Conservation (phyloP, 2,888 invertebrate genomes). For the Embidobia sp. region DNA sequence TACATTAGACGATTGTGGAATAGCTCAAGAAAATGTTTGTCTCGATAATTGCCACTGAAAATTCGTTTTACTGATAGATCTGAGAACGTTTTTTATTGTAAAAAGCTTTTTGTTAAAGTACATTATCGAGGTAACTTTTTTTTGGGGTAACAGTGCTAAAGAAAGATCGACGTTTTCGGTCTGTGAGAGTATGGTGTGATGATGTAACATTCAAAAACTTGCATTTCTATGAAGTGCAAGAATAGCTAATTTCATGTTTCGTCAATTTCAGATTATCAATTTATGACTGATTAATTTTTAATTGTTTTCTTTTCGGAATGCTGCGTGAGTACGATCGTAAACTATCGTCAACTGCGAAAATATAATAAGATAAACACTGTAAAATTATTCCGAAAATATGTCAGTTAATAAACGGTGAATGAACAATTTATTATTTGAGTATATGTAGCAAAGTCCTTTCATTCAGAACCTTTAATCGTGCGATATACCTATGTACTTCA, state of each 20-base stretch:
- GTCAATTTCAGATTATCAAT: slow-evolving; percentile 2
- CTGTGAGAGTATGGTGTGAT: slow-evolving; percentile 2
- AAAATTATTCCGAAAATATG: slow-evolving; percentile 16
- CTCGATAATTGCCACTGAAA: too few species aligned
- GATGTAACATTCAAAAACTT: slow-evolving; percentile 12
- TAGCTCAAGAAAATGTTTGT: too few species aligned
- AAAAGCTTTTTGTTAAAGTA: too few species aligned
- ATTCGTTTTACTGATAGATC: too few species aligned
- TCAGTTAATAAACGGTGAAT: slow-evolving; percentile 19
- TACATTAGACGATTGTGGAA: too few species aligned
- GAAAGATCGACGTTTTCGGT: slow-evolving; percentile 3
- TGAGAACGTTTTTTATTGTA: too few species aligned
- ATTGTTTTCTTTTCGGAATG: slow-evolving; percentile 1
- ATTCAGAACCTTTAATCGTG: slow-evolving; percentile 8
- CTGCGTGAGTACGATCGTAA: slow-evolving; percentile 7
- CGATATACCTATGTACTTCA: slow-evolving; percentile 28
- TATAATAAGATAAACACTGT: slow-evolving; percentile 4
- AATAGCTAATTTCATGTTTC: neutral
- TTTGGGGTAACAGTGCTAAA: neutral
- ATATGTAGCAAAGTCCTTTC: slow-evolving; percentile 4
- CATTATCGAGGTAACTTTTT: too few species aligned
- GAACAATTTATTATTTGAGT: slow-evolving; percentile 8
- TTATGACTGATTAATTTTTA: slow-evolving; percentile 7
- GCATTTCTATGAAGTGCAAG: slow-evolving; percentile 12
- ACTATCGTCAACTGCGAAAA: slow-evolving; percentile 4